Percentiles rank a stretch among this genome's conserved stretches.
These are phyloP conservation scores for Cathartes aura DNA, from an alignment of 2,113 vertebrate genomes.

Conservation along the genomic window DNA sequence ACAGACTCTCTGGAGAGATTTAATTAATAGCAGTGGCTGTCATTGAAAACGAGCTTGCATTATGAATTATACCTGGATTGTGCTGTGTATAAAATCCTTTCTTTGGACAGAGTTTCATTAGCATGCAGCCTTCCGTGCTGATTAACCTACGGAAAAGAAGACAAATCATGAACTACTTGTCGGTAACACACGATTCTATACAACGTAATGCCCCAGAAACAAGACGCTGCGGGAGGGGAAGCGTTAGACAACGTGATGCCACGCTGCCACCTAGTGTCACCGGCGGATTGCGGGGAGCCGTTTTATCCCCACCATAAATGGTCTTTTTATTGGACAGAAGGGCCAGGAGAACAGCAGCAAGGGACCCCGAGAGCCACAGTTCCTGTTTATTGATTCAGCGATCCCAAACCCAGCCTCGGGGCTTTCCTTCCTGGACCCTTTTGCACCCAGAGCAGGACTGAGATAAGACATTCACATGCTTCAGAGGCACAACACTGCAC, in stretches of 20 bases:
- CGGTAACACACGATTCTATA: accelerated
- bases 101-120: not conserved
- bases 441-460: not conserved
- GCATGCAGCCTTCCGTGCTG: not conserved
- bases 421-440: not conserved
- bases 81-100: not conserved
- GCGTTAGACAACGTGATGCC: not conserved
- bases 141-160: not conserved
- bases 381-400: not conserved
- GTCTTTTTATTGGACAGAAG: not conserved
- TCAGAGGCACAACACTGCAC: not conserved
- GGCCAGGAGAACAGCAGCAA: not conserved
- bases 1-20: not conserved
- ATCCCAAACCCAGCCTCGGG: not conserved
- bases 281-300: not conserved
- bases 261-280: conserved; percentile 50
- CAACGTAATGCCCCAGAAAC: accelerated
- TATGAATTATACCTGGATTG: not conserved
- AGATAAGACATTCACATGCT: accelerated
- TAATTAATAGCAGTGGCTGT: not conserved
- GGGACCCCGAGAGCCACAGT: not conserved
- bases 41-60: not conserved
- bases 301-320: not conserved
- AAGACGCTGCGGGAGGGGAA: not conserved
- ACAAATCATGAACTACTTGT: not conserved